A percentile compares a stretch with the other conserved stretches of the same genome.
Evolutionary conservation across 2,888 invertebrate genomes (phyloP).

Genomic region (Phymatocera aterrima): DNA sequence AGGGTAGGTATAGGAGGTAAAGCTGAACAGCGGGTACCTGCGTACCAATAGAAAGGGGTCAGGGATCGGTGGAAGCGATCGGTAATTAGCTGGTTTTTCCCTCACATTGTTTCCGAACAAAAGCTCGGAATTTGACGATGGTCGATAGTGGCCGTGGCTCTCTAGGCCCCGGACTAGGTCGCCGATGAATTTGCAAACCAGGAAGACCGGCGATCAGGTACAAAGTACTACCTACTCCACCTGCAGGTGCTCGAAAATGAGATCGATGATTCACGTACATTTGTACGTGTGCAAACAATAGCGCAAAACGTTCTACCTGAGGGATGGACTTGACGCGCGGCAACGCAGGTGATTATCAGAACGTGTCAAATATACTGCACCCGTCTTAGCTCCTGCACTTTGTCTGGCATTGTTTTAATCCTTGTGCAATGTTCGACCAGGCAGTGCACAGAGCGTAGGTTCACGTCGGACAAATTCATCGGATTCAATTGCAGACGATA

Average conservation of each 20-base stretch:
- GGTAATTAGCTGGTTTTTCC: conserved; percentile 28
- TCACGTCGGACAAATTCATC: too few relatives aligned
- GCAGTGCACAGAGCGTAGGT: too few relatives aligned
- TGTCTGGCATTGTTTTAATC: too few relatives aligned
- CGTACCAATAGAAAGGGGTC: conserved; percentile 20
- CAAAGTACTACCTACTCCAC: too few relatives aligned
- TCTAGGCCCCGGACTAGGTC: background rate
- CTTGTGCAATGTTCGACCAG: too few relatives aligned
- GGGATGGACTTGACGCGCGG: background rate
- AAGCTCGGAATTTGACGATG: conserved; percentile 17
- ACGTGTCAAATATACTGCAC: background rate
- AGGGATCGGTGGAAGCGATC: conserved; percentile 9
- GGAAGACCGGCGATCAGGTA: conserved; percentile 4
- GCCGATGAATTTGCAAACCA: background rate
- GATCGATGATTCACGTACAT: background rate
- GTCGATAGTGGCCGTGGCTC: background rate
- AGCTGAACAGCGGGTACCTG: conserved; percentile 17
- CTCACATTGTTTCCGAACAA: conserved; percentile 22
- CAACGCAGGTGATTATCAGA: conserved; percentile 31
- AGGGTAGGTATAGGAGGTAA: too few relatives aligned
- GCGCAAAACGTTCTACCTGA: background rate
- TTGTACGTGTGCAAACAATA: too few relatives aligned
- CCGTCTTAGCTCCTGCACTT: too few relatives aligned
- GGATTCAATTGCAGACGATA: too few relatives aligned
- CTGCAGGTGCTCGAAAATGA: background rate